phyloP scores from a whole-genome alignment of 2,113 vertebrate species.

The Labeo catla region DNA sequence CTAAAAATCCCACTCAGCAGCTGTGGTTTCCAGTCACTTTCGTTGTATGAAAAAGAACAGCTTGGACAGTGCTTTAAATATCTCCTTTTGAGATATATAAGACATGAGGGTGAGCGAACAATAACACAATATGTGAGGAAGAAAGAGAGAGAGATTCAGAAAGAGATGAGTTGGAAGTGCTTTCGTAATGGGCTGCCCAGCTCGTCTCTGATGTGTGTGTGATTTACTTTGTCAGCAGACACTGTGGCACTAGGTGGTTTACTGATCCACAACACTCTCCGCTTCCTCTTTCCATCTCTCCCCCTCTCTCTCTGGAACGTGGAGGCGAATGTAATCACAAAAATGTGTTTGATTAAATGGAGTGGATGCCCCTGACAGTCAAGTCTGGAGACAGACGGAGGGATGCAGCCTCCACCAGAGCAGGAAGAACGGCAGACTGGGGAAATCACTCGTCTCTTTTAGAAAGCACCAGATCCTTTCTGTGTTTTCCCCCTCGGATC shows the following conservation, averaged over 20 bases:
- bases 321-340: slow-evolving; percentile 60
- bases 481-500: neutral
- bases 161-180: slow-evolving; percentile 9
- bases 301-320: slow-evolving; percentile 50
- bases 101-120: neutral
- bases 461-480: slow-evolving; percentile 44
- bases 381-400: slow-evolving; percentile 45
- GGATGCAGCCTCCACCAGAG: slow-evolving; percentile 45
- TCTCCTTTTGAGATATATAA: neutral
- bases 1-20: neutral
- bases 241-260: slow-evolving; percentile 49
- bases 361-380: slow-evolving; percentile 56
- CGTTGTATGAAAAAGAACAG: neutral
- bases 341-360: slow-evolving; percentile 62
- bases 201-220: slow-evolving; percentile 52
- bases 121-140: neutral
- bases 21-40: neutral
- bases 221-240: slow-evolving; percentile 56
- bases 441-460: slow-evolving; percentile 49
- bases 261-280: slow-evolving; percentile 48
- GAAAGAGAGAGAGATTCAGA: neutral
- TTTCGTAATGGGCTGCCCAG: slow-evolving; percentile 43
- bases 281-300: slow-evolving; percentile 38
- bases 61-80: slow-evolving; percentile 1
- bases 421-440: slow-evolving; percentile 51